Evolutionary conservation across 1,140 invertebrate genomes (phyloP).

Genomic region (Calephelis virginiensis): DNA sequence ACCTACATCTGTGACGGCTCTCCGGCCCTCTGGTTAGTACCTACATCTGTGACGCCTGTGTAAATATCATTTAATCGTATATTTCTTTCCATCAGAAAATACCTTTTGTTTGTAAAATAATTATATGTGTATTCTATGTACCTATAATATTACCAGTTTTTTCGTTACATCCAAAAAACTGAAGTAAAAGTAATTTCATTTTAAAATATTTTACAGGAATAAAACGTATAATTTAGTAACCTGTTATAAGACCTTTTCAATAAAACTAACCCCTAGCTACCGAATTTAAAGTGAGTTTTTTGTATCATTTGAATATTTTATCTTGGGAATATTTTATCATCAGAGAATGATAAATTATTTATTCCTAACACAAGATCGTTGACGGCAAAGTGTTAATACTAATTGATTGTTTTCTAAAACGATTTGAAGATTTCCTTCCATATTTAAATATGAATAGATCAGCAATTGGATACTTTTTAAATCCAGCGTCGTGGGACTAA

Average conservation of each 20-base stretch:
- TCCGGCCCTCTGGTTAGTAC: too few species aligned
- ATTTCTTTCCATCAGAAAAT: too few species aligned
- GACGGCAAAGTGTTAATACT: slow-evolving; percentile 36
- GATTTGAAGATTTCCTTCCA: slow-evolving; percentile 27
- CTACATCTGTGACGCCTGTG: too few species aligned
- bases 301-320: slow-evolving; percentile 32
- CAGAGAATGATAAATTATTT: slow-evolving; percentile 35
- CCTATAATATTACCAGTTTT: too few species aligned
- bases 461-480: slow-evolving; percentile 18
- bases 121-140: too few species aligned
- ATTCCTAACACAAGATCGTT: slow-evolving; percentile 23
- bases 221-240: slow-evolving; percentile 31
- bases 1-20: too few species aligned
- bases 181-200: not conserved
- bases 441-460: slow-evolving; percentile 34
- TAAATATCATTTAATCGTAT: too few species aligned
- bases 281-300: slow-evolving; percentile 39
- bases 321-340: too few species aligned
- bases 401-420: slow-evolving; percentile 43
- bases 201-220: not conserved
- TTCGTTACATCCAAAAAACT: too few species aligned
- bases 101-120: too few species aligned
- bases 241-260: slow-evolving; percentile 28
- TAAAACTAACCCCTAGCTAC: slow-evolving; percentile 33
- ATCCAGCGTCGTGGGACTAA: not conserved